These are phyloP conservation scores for Matsumyia berberina DNA, from an alignment of 2,888 invertebrate species.

Conservation along the genomic window DNA sequence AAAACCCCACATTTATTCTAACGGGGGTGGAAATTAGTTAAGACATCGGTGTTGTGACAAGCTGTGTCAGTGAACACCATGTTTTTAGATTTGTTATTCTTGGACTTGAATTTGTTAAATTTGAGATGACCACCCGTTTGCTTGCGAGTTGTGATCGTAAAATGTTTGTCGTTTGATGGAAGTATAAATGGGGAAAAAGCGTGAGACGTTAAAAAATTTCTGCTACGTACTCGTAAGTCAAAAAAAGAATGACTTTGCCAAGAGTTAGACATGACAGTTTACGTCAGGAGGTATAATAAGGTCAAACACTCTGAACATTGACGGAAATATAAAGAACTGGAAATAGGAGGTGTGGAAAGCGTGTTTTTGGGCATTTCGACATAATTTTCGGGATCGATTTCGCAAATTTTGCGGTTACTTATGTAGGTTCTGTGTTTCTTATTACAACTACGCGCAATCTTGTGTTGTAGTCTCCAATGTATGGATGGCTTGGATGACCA, in stretches of 20 bases:
- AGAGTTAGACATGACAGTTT: background rate
- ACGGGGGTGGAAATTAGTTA: constrained; percentile 24
- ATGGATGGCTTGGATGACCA: too few relatives aligned
- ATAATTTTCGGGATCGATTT: too few relatives aligned
- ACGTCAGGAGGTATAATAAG: background rate
- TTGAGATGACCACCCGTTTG: constrained; percentile 1
- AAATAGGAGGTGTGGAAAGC: too few relatives aligned
- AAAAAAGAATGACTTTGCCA: background rate
- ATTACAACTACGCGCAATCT: too few relatives aligned
- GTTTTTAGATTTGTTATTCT: constrained; percentile 22
- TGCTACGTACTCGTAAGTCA: background rate
- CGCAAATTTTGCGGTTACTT: too few relatives aligned
- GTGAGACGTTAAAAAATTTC: constrained; percentile 1
- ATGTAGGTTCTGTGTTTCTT: too few relatives aligned
- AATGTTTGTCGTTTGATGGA: constrained; percentile 29
- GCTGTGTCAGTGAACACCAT: constrained; percentile 28
- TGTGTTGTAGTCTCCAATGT: too few relatives aligned
- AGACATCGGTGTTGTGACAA: constrained; percentile 37
- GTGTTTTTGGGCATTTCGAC: too few relatives aligned
- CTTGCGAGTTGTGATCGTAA: constrained; percentile 14
- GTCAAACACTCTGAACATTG: background rate
- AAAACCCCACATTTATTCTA: constrained; percentile 2
- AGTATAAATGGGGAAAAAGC: constrained; percentile 16
- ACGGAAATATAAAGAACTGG: too few relatives aligned
- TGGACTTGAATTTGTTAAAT: constrained; percentile 15